phyloP scores from a whole-genome alignment of 2,113 vertebrate genomes.

The Corythornis vintsioides region DNA sequence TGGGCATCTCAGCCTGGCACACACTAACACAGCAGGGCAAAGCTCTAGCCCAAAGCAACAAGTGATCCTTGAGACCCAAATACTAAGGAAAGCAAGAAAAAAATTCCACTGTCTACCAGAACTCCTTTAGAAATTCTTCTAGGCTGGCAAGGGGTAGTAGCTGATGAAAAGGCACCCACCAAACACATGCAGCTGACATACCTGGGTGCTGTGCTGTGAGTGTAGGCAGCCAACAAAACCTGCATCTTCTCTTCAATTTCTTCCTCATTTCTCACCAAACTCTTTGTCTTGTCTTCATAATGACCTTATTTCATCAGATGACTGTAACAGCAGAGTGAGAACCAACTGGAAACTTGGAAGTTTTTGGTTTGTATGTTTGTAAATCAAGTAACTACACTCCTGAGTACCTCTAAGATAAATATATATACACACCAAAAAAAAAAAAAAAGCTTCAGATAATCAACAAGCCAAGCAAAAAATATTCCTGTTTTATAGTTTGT shows the following conservation, averaged over 20 bases:
- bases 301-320: background rate
- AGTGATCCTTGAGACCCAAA: background rate
- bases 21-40: background rate
- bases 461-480: conserved; percentile 27
- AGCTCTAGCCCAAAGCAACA: background rate
- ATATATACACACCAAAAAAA: background rate
- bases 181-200: background rate
- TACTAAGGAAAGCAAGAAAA: background rate
- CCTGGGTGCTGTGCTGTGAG: background rate
- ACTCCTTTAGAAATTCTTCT: background rate
- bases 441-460: conserved; percentile 25
- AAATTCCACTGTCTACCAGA: background rate
- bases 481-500: conserved; percentile 1
- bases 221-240: background rate
- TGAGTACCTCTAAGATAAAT: too few relatives aligned
- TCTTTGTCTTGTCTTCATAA: background rate
- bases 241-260: background rate
- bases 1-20: background rate
- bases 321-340: background rate
- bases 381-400: background rate
- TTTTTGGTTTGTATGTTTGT: background rate
- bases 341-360: background rate
- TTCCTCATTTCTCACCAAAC: background rate
- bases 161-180: background rate
- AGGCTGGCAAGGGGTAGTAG: background rate